Conservation (phyloP, 1,140 invertebrate genomes). For the Psilanteris sp. region DNA sequence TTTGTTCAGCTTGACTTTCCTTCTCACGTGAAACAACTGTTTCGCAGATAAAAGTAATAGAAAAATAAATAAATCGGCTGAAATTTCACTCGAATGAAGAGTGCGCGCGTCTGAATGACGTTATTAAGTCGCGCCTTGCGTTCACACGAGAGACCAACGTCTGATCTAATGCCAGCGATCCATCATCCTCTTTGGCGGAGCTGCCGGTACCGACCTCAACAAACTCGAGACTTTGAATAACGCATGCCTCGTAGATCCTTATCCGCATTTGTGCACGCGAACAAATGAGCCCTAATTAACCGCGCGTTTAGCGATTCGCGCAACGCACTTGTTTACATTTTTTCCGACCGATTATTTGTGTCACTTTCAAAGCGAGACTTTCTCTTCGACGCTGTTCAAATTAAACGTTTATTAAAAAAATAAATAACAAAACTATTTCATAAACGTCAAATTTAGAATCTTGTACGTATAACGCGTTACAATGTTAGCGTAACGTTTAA, state of each 20-base stretch:
- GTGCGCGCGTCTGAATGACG: conserved; percentile 66
- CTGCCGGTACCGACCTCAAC: conserved; percentile 68
- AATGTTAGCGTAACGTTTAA: too few relatives aligned
- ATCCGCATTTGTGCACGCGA: conserved; percentile 62
- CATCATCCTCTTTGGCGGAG: conserved; percentile 74
- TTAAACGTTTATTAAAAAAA: conserved; percentile 2
- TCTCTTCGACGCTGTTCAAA: conserved; percentile 24
- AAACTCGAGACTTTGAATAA: conserved; percentile 69
- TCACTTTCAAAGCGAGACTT: conserved; percentile 28
- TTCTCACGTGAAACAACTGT: conserved; percentile 51
- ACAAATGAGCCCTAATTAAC: conserved; percentile 74
- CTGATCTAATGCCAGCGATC: conserved; percentile 74
- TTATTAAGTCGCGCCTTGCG: conserved; percentile 74
- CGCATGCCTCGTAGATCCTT: conserved; percentile 63
- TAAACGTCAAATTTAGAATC: too few relatives aligned
- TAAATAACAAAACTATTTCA: not conserved
- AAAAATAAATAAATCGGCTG: conserved; percentile 56
- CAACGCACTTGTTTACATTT: conserved; percentile 45
- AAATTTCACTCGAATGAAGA: conserved; percentile 37
- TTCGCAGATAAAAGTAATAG: conserved; percentile 1
- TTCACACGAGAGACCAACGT: conserved; percentile 74
- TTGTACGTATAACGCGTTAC: too few relatives aligned
- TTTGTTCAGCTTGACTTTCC: conserved; percentile 29
- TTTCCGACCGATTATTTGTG: conserved; percentile 20
- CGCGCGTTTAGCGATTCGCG: conserved; percentile 51